Percentiles rank a stretch among this genome's conserved stretches.
Conservation (phyloP, 2,888 invertebrate species). For the Hybos culiciformis region DNA sequence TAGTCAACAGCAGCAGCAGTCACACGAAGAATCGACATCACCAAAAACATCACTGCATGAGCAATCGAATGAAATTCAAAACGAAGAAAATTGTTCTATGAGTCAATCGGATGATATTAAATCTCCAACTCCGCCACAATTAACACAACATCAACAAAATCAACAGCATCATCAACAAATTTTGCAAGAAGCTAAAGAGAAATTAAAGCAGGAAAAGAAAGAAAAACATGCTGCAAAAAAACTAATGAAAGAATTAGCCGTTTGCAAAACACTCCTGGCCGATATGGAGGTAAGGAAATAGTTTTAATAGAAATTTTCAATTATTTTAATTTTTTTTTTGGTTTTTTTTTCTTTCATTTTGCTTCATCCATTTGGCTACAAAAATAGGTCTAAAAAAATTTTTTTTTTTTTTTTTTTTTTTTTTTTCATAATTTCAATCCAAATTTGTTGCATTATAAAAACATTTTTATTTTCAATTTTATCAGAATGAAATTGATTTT, state of each 20-base stretch:
- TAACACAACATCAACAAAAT: conserved; percentile 19
- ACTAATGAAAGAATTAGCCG: conserved; percentile 59
- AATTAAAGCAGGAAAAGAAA: conserved; percentile 35
- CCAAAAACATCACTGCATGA: too few relatives aligned
- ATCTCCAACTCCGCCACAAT: background rate
- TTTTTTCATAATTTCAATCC: background rate
- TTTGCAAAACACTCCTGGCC: conserved; percentile 65
- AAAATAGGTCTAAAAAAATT: background rate
- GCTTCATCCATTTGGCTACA: background rate
- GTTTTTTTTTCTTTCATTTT: background rate
- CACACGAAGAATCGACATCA: too few relatives aligned
- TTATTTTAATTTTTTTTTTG: conserved; percentile 18
- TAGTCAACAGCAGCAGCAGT: background rate
- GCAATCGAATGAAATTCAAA: too few relatives aligned
- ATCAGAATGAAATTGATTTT: too few relatives aligned
- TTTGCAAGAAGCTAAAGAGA: conserved; percentile 34
- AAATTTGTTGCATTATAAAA: background rate
- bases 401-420: background rate
- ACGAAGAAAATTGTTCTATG: too few relatives aligned
- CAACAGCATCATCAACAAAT: conserved; percentile 28
- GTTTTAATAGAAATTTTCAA: background rate
- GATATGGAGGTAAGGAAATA: conserved; percentile 61
- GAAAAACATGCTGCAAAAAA: conserved; percentile 43
- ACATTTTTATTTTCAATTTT: too few relatives aligned
- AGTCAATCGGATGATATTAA: too few relatives aligned